Percentiles rank a stretch among this genome's conserved stretches.
Evolutionary conservation across 2,888 invertebrate genomes (phyloP).

Genomic region (Onchidella celtica): DNA sequence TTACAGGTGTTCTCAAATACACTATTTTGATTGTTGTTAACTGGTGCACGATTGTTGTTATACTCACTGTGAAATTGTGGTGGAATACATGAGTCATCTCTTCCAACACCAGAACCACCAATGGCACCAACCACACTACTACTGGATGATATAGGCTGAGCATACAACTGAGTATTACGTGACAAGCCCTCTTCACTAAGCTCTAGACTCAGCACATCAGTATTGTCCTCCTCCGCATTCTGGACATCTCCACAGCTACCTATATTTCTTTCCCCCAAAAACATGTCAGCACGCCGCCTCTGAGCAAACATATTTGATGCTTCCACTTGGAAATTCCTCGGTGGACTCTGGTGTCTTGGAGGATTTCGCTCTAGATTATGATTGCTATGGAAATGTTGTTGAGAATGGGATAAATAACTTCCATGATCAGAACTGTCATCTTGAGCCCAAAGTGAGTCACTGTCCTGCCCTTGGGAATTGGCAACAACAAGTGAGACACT

Average conservation of each 20-base stretch:
- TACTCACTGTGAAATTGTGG: conserved; percentile 9
- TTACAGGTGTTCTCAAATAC: conserved; percentile 3
- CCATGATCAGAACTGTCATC: conserved; percentile 41
- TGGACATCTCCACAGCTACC: conserved; percentile 42
- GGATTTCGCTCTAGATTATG: background rate
- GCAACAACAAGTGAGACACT: conserved; percentile 11
- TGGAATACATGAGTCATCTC: background rate
- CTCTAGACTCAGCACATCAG: conserved; percentile 37
- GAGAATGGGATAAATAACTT: conserved; percentile 34
- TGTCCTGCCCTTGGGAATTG: conserved; percentile 36
- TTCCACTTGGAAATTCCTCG: conserved; percentile 40
- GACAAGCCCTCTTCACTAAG: conserved; percentile 46
- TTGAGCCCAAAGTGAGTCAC: conserved; percentile 38
- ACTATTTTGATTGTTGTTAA: conserved; percentile 6
- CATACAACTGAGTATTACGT: conserved; percentile 44
- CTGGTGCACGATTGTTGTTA: background rate
- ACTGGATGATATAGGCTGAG: conserved; percentile 38
- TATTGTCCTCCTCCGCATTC: conserved; percentile 28
- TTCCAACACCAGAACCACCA: background rate
- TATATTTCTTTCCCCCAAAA: conserved; percentile 12
- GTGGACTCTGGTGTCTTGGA: conserved; percentile 35
- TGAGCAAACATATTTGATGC: background rate
- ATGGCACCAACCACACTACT: background rate
- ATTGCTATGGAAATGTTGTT: conserved; percentile 15
- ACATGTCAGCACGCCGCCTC: conserved; percentile 8